Evolutionary conservation across 1,140 invertebrate species (phyloP).

Genomic region (Battus philenor): DNA sequence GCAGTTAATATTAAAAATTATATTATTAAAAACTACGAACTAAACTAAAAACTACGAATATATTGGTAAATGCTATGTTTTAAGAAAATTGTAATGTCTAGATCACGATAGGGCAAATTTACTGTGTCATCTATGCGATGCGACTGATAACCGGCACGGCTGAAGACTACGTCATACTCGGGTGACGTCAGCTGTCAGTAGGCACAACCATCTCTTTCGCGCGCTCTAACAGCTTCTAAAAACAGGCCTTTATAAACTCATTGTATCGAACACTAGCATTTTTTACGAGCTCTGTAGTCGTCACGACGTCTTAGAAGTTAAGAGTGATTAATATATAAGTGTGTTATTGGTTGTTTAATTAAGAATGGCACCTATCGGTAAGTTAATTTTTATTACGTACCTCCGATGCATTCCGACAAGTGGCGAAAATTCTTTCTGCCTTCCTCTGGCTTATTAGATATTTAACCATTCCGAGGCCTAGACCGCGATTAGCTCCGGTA

Average conservation of each 20-base stretch:
- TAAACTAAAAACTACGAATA: too few species aligned
- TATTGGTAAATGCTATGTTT: too few species aligned
- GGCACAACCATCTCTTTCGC: conserved; percentile 27
- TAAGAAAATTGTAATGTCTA: too few species aligned
- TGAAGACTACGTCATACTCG: conserved; percentile 20
- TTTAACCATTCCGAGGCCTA: conserved; percentile 90
- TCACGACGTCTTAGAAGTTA: conserved; percentile 21
- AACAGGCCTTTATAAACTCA: conserved; percentile 22
- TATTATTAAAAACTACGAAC: too few species aligned
- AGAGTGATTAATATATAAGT: conserved; percentile 29
- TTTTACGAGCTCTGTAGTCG: conserved; percentile 20
- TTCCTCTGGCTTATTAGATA: conserved; percentile 65
- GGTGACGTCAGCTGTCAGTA: conserved; percentile 48
- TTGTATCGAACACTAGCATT: conserved; percentile 9
- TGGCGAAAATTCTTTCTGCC: conserved; percentile 57
- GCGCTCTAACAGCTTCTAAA: conserved; percentile 29
- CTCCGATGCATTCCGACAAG: conserved; percentile 61
- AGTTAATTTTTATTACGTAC: conserved; percentile 45
- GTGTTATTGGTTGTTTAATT: conserved; percentile 18
- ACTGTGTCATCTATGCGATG: neutral
- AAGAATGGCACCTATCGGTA: conserved; percentile 67
- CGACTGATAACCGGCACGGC: too few species aligned
- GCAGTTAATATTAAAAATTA: too few species aligned
- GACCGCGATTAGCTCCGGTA: conserved; percentile 91
- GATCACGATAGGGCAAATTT: too few species aligned